phyloP scores from a whole-genome alignment of 37 sponge, comb jelly and placozoan species.

The Oopsacas minuta region DNA sequence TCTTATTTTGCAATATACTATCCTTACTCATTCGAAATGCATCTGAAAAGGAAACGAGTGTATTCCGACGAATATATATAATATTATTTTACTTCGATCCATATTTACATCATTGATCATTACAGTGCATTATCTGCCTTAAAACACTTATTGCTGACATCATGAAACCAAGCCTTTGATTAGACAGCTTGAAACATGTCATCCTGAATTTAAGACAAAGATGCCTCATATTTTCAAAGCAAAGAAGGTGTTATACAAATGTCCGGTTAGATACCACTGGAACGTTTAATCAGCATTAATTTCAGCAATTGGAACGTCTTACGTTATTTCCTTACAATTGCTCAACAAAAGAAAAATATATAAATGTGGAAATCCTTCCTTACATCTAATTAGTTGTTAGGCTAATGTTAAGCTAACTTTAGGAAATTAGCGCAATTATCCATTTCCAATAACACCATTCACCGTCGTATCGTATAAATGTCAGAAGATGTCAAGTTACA shows the following conservation, averaged over 20 bases:
- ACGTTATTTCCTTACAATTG: conserved; percentile 7
- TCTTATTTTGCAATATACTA: too few species aligned
- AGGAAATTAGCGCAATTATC: neutral
- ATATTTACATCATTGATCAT: neutral
- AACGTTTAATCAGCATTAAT: neutral
- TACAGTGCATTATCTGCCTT: neutral
- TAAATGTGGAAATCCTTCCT: neutral
- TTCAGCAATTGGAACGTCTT: neutral
- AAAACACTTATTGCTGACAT: neutral
- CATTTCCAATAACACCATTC: neutral
- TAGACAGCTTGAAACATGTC: neutral
- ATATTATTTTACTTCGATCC: neutral
- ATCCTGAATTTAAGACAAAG: neutral
- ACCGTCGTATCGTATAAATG: neutral
- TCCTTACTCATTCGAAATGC: too few species aligned
- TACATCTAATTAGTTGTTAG: neutral
- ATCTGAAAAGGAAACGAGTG: too few species aligned
- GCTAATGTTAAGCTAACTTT: neutral
- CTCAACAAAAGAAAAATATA: neutral
- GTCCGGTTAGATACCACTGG: neutral
- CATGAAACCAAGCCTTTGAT: neutral
- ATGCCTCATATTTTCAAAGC: neutral
- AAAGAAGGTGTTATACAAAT: neutral
- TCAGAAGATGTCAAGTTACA: conserved; percentile 20
- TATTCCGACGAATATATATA: neutral